Conservation (phyloP, 64 coral and sea anemone species). For the Actinia tenebrosa region DNA sequence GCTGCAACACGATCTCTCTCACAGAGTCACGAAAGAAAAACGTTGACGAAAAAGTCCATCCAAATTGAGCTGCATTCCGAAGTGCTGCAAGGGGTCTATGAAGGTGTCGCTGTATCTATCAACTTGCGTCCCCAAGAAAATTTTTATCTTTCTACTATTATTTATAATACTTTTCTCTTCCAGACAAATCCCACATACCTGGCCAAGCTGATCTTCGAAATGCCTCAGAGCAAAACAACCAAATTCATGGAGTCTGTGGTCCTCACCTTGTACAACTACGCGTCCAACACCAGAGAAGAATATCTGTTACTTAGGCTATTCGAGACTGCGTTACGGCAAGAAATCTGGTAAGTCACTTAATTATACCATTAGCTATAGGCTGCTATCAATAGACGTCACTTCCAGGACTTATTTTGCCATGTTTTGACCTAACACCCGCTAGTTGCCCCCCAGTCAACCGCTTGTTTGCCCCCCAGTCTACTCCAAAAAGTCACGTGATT, state of each 20-base stretch:
- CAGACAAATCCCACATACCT: conserved; percentile 93
- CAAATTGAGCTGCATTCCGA: too few species aligned
- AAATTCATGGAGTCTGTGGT: conserved; percentile 99
- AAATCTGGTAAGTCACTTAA: conserved; percentile 70
- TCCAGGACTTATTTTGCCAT: too few species aligned
- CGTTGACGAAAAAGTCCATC: too few species aligned
- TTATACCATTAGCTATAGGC: not conserved
- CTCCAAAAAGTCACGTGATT: too few species aligned
- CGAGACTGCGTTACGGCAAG: conserved; percentile 88
- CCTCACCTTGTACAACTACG: conserved; percentile 96
- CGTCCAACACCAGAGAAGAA: conserved; percentile 87
- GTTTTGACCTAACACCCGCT: too few species aligned
- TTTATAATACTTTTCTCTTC: not conserved
- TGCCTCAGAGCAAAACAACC: conserved; percentile 96
- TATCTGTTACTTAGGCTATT: conserved; percentile 89
- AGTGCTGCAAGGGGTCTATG: too few species aligned
- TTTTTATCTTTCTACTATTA: not conserved
- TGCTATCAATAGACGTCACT: not conserved
- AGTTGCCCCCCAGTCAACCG: too few species aligned
- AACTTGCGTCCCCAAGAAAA: too few species aligned
- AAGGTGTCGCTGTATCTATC: too few species aligned
- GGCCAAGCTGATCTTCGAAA: conserved; percentile 94
- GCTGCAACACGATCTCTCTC: too few species aligned
- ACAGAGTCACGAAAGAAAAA: too few species aligned
- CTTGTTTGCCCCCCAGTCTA: too few species aligned